phyloP scores from a whole-genome alignment of 2,888 invertebrate species.

The Diploptera punctata region DNA sequence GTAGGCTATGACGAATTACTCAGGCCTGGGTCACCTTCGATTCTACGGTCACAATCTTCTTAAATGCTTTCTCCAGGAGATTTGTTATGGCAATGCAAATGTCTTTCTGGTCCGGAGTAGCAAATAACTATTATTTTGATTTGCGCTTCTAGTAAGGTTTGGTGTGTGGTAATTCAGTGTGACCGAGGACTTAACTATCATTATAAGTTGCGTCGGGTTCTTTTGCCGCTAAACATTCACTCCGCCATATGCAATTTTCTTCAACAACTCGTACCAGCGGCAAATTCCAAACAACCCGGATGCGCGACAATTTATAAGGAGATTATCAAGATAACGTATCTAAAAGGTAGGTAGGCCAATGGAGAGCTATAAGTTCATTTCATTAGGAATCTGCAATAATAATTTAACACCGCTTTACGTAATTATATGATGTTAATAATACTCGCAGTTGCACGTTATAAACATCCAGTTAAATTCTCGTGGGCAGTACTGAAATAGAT shows the following conservation, averaged over 20 bases:
- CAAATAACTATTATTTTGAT: slow-evolving; percentile 25
- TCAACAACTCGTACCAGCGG: background rate
- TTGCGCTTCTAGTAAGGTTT: background rate
- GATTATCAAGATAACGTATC: no score
- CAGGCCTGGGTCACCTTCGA: background rate
- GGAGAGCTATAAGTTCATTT: no score
- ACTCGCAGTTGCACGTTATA: no score
- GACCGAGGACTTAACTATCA: slow-evolving; percentile 3
- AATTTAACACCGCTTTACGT: no score
- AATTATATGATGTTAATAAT: no score
- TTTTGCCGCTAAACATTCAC: background rate
- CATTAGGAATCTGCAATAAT: no score
- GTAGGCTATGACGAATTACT: slow-evolving; percentile 3
- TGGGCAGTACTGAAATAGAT: no score
- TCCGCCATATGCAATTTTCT: background rate
- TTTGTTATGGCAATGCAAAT: slow-evolving; percentile 25
- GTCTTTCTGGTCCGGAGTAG: slow-evolving; percentile 2
- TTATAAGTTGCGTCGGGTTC: background rate
- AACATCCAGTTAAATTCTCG: no score
- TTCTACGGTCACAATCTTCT: background rate
- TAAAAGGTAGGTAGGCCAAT: no score
- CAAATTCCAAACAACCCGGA: background rate
- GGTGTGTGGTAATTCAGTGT: slow-evolving; percentile 3
- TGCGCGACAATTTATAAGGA: no score
- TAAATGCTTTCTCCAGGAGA: background rate